Base-by-base conservation (phyloP, 2,888 invertebrate genomes). In the Scaptomyza cyrtandrae region DNA sequence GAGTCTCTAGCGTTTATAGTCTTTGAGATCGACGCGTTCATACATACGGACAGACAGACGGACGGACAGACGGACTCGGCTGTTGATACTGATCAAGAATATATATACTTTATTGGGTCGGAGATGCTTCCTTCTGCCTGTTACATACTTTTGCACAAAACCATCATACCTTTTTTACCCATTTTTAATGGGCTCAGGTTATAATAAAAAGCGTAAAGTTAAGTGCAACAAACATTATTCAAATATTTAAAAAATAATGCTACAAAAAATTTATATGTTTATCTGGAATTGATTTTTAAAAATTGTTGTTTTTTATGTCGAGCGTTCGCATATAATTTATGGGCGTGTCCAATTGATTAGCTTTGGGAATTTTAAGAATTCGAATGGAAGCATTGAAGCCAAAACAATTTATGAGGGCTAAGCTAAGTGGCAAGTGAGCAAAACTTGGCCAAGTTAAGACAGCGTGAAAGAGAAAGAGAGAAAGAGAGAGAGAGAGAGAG, bases 361-460 rank as follows among this genome's bases (percentile, higher is more conserved):
- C 44, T 11, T 14, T 13, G 35, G 52, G 37, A 29, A 66, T 64
- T 66, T 27, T 7, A 65, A 37, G 58, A 52, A 67, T 65, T 65
- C 50, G 52, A 65, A 66, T 46, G 49, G 27, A 46, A 56, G 27
- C 56, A 31, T 46, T 57, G 76, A 79, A 77, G 77, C 77, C 77
- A 73, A 70, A 78, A 60, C 62, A 77, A 76, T 79, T 76, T 68
- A 63, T 54, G 19, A 19, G 43, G 37, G 54, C 43, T 55, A 59
- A 78, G 24, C 24, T 3, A 1, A 19, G 19, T 58, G 78, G 14
- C 66, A 72, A 76, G 56, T 69, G 54, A 57, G 59, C 66, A 78
- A 75, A 78, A 77, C 73, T 66, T 80, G 77, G 56, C 65, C 80
- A 79, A 73, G 19, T 73, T 61, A 53, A 35, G 39, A 39, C 24